Percentiles rank a stretch among this genome's conserved stretches.
These are phyloP conservation scores for Ranitomeya imitator DNA, from an alignment of 2,113 vertebrate species.

Conservation along the genomic window DNA sequence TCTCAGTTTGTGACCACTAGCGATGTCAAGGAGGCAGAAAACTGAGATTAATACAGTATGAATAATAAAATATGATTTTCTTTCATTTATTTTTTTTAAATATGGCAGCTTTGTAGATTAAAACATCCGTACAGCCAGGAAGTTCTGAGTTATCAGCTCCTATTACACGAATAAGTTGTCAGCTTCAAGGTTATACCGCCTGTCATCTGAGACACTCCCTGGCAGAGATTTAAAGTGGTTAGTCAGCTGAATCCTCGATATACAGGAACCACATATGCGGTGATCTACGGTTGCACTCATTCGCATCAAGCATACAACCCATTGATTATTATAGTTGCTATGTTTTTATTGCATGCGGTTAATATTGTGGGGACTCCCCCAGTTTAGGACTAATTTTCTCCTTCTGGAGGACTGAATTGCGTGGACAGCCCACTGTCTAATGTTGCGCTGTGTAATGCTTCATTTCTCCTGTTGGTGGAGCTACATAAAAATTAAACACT, in stretches of 20 bases:
- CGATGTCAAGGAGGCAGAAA: background rate
- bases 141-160: background rate
- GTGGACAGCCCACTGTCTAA: background rate
- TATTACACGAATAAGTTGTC: background rate
- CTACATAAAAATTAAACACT: background rate
- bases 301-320: background rate
- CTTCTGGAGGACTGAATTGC: background rate
- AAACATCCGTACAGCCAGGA: background rate
- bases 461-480: background rate
- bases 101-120: background rate
- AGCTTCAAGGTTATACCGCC: background rate
- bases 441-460: background rate
- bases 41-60: background rate
- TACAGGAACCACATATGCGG: background rate
- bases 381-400: background rate
- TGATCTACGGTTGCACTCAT: background rate
- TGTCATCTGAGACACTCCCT: background rate
- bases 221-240: background rate
- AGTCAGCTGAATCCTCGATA: background rate
- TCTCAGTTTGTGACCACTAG: background rate
- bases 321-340: background rate
- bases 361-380: background rate
- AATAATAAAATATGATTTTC: background rate
- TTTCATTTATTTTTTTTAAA: background rate
- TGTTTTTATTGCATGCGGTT: background rate